A percentile compares a stretch with the other conserved stretches of the same genome.
Conservation (phyloP, 2,888 invertebrate genomes). For the Isotomurus palustris region DNA sequence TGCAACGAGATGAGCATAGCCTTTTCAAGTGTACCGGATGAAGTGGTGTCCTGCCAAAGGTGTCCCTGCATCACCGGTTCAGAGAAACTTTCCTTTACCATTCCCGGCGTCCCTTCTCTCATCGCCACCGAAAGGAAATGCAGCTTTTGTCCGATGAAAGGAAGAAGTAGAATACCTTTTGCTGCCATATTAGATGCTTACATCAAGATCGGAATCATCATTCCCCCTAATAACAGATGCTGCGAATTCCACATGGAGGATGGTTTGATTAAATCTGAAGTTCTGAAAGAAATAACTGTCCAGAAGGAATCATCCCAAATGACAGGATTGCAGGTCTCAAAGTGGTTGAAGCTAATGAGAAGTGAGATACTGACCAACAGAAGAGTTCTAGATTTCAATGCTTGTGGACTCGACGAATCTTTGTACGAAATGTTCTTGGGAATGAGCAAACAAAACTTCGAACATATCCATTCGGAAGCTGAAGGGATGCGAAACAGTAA, state of each 20-base stretch:
- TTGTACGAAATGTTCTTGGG: constrained; percentile 2
- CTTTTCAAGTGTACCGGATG: no score
- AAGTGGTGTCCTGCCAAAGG: background rate
- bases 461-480: background rate
- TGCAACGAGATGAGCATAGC: no score
- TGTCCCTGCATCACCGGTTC: no score
- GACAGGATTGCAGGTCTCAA: background rate
- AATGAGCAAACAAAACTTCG: background rate
- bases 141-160: no score
- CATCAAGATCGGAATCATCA: background rate
- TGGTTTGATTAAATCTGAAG: background rate
- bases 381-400: background rate
- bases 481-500: background rate
- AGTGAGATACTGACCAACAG: no score
- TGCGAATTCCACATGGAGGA: background rate
- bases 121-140: no score
- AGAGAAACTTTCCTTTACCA: no score
- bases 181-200: background rate
- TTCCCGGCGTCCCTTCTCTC: no score
- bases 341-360: background rate
- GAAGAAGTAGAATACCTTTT: background rate
- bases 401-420: background rate
- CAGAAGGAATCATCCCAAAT: background rate
- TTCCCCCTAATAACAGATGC: constrained; percentile 2
- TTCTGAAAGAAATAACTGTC: background rate